Evolutionary conservation across 2,113 vertebrate genomes (phyloP).

Genomic region (Tor tambroides): DNA sequence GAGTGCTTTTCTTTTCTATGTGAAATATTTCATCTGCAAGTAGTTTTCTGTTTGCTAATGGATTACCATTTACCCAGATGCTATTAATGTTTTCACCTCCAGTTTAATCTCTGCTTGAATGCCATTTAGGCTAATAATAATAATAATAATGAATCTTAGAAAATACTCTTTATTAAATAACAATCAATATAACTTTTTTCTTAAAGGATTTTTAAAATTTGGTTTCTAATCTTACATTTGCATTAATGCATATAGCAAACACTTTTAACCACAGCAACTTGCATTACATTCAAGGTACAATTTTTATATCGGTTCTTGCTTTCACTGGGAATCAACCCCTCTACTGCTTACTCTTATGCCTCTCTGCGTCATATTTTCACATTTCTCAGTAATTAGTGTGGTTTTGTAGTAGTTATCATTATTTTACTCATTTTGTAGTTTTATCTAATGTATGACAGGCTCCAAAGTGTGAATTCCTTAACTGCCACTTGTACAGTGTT

Average conservation of each 20-base stretch:
- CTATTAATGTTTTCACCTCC: too few species aligned
- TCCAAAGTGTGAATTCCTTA: background rate
- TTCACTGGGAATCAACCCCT: background rate
- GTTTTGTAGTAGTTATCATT: background rate
- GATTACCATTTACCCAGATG: background rate
- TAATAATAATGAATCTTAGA: too few species aligned
- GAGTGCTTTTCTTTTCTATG: background rate
- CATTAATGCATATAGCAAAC: too few species aligned
- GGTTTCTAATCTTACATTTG: background rate
- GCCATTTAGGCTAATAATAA: too few species aligned
- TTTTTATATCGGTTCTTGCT: too few species aligned
- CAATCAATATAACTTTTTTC: too few species aligned
- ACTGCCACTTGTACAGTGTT: background rate
- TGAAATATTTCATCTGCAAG: background rate
- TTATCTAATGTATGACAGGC: background rate
- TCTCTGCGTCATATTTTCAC: background rate
- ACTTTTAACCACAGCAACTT: too few species aligned
- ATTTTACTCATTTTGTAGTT: background rate
- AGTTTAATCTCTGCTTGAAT: too few species aligned
- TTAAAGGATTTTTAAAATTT: background rate
- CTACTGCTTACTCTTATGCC: too few species aligned
- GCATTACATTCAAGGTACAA: too few species aligned
- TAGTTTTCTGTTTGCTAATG: background rate
- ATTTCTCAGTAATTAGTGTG: background rate
- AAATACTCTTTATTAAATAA: too few species aligned